phyloP scores from a whole-genome alignment of 2,888 invertebrate species.

The Crematogaster levior region DNA sequence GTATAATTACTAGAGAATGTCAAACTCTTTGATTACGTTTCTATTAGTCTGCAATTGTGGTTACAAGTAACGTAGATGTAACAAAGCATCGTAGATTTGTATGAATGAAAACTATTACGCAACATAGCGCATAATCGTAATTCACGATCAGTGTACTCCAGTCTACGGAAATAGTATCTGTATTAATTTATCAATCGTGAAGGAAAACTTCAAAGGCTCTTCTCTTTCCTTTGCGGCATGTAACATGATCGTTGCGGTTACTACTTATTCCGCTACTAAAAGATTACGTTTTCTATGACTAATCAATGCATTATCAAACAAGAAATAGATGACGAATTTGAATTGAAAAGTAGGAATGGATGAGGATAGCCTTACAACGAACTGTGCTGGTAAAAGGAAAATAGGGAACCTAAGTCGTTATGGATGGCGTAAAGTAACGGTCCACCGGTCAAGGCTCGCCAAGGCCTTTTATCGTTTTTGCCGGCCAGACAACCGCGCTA shows the following conservation, averaged over 20 bases:
- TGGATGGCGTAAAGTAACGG: constrained; percentile 79
- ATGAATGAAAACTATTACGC: constrained; percentile 41
- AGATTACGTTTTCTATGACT: not conserved
- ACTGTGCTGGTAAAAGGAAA: constrained; percentile 63
- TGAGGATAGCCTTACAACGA: not conserved
- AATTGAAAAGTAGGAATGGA: not conserved
- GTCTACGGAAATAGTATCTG: constrained; percentile 1
- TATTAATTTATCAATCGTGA: not conserved
- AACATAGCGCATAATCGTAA: constrained; percentile 24
- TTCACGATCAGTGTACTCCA: not conserved
- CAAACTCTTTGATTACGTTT: not conserved
- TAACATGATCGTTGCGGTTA: not conserved
- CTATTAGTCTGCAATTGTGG: constrained; percentile 1
- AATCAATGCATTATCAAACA: not conserved
- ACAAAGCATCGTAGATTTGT: not conserved
- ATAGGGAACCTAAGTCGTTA: constrained; percentile 57
- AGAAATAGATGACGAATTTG: constrained; percentile 16
- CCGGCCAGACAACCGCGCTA: constrained; percentile 61
- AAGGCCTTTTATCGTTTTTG: constrained; percentile 80
- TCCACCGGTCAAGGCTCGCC: constrained; percentile 83
- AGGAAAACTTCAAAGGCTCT: constrained; percentile 1
- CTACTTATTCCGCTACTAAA: not conserved
- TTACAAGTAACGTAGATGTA: not conserved
- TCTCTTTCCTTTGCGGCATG: not conserved
- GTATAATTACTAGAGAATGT: not conserved